These are phyloP conservation scores for Melieria crassipennis DNA, from an alignment of 2,888 invertebrate species.

Conservation along the genomic window DNA sequence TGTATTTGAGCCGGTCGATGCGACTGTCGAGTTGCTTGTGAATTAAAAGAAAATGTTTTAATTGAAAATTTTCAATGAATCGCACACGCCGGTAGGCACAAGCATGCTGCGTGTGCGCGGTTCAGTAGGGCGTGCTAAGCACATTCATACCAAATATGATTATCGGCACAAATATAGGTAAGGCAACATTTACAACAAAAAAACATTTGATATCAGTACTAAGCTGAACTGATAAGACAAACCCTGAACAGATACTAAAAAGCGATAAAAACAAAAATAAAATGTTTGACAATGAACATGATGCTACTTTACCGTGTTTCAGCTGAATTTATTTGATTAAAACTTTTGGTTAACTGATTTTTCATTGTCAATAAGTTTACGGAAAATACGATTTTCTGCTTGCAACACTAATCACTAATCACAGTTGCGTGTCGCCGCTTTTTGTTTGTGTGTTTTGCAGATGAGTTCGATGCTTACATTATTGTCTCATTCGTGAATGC, in stretches of 20 bases:
- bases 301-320: slow-evolving; percentile 70
- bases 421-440: too few relatives aligned
- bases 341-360: slow-evolving; percentile 63
- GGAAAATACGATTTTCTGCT: background rate
- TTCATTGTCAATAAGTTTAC: slow-evolving; percentile 39
- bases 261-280: slow-evolving; percentile 20
- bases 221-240: slow-evolving; percentile 49
- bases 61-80: slow-evolving; percentile 21
- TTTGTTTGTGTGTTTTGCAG: slow-evolving; percentile 71
- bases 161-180: slow-evolving; percentile 55
- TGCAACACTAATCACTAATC: background rate
- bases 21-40: slow-evolving; percentile 49
- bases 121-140: slow-evolving; percentile 35
- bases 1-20: slow-evolving; percentile 44
- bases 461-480: slow-evolving; percentile 99
- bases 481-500: slow-evolving; percentile 98
- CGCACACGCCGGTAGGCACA: background rate
- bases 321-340: slow-evolving; percentile 68
- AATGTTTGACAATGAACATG: slow-evolving; percentile 56
- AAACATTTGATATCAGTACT: slow-evolving; percentile 42
- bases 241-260: slow-evolving; percentile 53
- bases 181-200: slow-evolving; percentile 57
- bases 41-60: slow-evolving; percentile 30
- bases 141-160: slow-evolving; percentile 30
- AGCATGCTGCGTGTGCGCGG: slow-evolving; percentile 35